These are phyloP conservation scores for Denticeps clupeoides DNA, from an alignment of 2,797 vertebrate genomes.

Conservation along the genomic window DNA sequence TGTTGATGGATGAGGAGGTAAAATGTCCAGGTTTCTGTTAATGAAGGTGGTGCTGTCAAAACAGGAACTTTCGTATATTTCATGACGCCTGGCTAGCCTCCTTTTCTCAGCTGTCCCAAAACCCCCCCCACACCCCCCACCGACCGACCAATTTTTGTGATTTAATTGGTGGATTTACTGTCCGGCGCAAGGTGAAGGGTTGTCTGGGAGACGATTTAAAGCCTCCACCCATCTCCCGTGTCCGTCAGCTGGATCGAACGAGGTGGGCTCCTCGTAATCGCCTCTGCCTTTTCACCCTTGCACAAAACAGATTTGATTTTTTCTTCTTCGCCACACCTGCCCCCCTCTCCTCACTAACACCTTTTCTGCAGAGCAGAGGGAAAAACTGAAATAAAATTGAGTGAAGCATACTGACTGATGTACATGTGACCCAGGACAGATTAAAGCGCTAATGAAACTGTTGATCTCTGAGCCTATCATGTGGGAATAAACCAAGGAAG, in stretches of 20 bases:
- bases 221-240: constrained; percentile 1
- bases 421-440: constrained; percentile 3
- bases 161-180: constrained; percentile 63
- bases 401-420: background rate
- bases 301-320: constrained; percentile 26
- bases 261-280: constrained; percentile 19
- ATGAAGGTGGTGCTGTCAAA: constrained; percentile 23
- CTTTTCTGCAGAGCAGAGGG: background rate
- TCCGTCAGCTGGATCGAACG: constrained; percentile 23
- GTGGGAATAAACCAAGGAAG: background rate
- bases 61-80: constrained; percentile 26
- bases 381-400: constrained; percentile 3
- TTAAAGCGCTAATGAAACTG: background rate
- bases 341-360: background rate
- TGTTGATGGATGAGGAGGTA: constrained; percentile 24
- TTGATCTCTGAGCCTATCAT: background rate
- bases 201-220: constrained; percentile 55
- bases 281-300: constrained; percentile 10
- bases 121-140: constrained; percentile 28
- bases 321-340: background rate
- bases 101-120: constrained; percentile 12
- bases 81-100: constrained; percentile 4
- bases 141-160: constrained; percentile 50
- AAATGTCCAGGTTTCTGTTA: constrained; percentile 18
- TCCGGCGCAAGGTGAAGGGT: constrained; percentile 51